Evolutionary conservation across 2,113 vertebrate species (phyloP).

Genomic region (Oxygymnocypris stewartii): DNA sequence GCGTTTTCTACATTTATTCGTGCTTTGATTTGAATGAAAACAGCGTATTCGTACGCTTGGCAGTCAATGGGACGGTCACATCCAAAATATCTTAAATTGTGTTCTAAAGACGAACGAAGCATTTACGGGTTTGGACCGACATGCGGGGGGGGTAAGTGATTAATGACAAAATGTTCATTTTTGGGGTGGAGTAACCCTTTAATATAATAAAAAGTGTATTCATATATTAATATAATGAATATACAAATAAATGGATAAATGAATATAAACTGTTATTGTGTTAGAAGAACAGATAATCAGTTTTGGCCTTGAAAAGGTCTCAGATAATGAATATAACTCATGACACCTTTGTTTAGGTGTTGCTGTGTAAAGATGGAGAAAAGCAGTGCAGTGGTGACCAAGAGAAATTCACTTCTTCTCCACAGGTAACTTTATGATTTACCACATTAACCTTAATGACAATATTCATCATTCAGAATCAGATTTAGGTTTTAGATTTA

Average conservation of each 20-base stretch:
- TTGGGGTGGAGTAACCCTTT: no score
- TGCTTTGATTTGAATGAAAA: no score
- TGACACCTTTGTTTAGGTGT: slow-evolving; percentile 63
- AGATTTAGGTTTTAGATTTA: background rate
- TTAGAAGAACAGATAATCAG: background rate
- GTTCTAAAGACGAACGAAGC: no score
- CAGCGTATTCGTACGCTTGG: no score
- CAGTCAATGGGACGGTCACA: no score
- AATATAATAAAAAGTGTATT: no score
- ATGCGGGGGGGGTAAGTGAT: no score
- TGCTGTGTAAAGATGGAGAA: slow-evolving; percentile 68
- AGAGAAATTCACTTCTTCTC: slow-evolving; percentile 45
- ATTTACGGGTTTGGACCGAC: no score
- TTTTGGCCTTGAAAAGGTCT: background rate
- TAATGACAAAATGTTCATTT: no score
- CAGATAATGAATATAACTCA: background rate
- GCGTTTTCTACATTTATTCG: no score
- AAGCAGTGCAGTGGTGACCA: slow-evolving; percentile 44
- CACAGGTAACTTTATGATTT: slow-evolving; percentile 60
- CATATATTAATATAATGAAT: background rate
- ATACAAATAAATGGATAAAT: no score
- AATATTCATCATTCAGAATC: background rate
- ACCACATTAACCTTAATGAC: background rate
- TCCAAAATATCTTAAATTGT: no score
- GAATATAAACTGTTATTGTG: background rate